Conservation (phyloP, 2,113 vertebrate genomes). For the Sylvia atricapilla region DNA sequence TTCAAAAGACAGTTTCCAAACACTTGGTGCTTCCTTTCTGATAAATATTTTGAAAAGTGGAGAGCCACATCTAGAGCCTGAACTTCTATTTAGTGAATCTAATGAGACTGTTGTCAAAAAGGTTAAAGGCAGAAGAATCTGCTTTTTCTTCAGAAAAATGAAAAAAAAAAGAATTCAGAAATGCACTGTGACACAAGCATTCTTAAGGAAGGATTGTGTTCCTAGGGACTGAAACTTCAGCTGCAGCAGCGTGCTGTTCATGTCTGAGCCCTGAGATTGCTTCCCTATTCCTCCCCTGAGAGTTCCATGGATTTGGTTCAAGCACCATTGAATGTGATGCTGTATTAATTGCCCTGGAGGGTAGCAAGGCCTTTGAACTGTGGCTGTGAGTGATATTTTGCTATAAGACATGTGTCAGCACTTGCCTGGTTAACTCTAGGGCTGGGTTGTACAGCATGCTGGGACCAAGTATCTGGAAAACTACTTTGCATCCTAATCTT, state of each 20-base stretch:
- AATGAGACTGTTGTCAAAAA: background rate
- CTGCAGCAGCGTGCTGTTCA: conserved; percentile 63
- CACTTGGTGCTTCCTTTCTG: background rate
- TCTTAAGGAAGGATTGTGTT: conserved; percentile 32
- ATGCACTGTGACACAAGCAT: background rate
- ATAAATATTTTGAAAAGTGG: background rate
- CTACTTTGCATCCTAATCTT: conserved; percentile 81
- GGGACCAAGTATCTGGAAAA: conserved; percentile 80
- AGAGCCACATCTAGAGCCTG: background rate
- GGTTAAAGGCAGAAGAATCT: background rate
- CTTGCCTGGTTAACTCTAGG: conserved; percentile 79
- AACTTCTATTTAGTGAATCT: background rate
- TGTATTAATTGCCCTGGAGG: conserved; percentile 86
- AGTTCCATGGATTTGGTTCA: conserved; percentile 78
- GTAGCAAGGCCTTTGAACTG: conserved; percentile 84
- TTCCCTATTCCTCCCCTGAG: conserved; percentile 75
- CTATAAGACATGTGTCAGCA: conserved; percentile 82
- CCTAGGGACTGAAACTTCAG: conserved; percentile 48
- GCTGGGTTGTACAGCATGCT: conserved; percentile 74
- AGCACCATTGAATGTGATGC: conserved; percentile 82
- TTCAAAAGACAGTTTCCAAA: background rate
- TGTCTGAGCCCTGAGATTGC: conserved; percentile 70
- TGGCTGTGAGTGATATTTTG: conserved; percentile 84
- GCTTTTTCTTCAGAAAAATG: too few species aligned
- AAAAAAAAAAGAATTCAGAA: too few species aligned